Base-by-base conservation (phyloP, 2,797 vertebrate species). In the Eurystomus glaucurus region DNA sequence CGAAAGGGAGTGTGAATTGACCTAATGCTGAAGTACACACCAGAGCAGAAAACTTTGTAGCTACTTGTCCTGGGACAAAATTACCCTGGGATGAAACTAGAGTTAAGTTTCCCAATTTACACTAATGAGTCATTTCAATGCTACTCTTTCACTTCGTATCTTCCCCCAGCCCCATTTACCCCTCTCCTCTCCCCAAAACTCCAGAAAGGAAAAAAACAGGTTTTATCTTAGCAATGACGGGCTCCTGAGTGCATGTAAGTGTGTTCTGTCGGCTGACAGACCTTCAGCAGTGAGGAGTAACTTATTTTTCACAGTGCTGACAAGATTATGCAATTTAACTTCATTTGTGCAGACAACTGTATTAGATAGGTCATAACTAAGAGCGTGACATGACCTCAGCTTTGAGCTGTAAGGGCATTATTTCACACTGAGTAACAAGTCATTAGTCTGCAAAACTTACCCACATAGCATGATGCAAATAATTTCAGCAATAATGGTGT, bases 341-440 rank as follows among this genome's bases (percentile, higher is more conserved):
- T 90, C 41, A 51, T 57, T 77, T 69, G 64, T 65, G 65, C 68
- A 71, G 71, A 90, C 86, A 93, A 95, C 69, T 76, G 39, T 35
- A 57, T 64, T 64, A 78, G 61, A 66, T 89, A 84, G 79, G 60
- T 92, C 91, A 90, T 60, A 90, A 82, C 54, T 55, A 58, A 64
- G 80, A 90, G 78, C 1, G 0, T 86, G 91, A 82, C 75, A 58
- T 74, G 81, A 95, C 41, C 48, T 92, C 91, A 92, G 76, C 77
- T 62, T 54, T 37, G 50, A 91, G 79, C 83, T 96, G 77, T 71
- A 88, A 95, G 78, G 45, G 66, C 68, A 46, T 87, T 92, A 89
- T 81, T 94, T 94, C 83, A 94, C 71, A 50, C 65, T 92, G 80
- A 94, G 74, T 89, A 95, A 96, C 71, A 62, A 91, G 68, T 66